Evolutionary conservation across 2,797 vertebrate species (phyloP).

Genomic region (Chelon auratus): DNA sequence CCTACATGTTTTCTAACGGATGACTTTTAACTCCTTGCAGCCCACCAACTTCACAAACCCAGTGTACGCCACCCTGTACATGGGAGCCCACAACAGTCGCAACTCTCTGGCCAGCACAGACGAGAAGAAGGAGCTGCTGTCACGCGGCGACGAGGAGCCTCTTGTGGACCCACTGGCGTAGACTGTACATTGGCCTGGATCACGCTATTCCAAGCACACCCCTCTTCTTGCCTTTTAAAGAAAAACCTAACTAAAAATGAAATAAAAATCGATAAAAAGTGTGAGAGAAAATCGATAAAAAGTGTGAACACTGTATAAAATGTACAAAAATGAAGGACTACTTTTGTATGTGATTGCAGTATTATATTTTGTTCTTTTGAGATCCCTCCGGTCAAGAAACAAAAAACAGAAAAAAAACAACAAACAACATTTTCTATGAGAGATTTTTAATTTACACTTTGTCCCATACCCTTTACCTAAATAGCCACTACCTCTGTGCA

Average conservation of each 20-base stretch:
- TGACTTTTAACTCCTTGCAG: slow-evolving; percentile 70
- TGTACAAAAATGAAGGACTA: slow-evolving; percentile 98
- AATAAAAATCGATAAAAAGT: slow-evolving; percentile 66
- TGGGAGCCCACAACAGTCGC: slow-evolving; percentile 95
- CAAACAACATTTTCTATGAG: slow-evolving; percentile 83
- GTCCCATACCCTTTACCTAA: slow-evolving; percentile 82
- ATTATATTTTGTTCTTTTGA: slow-evolving; percentile 95
- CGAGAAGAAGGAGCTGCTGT: slow-evolving; percentile 96
- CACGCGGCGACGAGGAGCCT: slow-evolving; percentile 91
- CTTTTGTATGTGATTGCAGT: slow-evolving; percentile 99
- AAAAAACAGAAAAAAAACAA: slow-evolving; percentile 6
- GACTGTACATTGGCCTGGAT: slow-evolving; percentile 66
- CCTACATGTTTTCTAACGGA: slow-evolving; percentile 8
- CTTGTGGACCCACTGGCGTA: slow-evolving; percentile 93
- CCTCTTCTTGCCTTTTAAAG: slow-evolving; percentile 82
- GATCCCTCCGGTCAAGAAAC: slow-evolving; percentile 83
- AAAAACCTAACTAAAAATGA: slow-evolving; percentile 48
- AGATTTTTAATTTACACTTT: slow-evolving; percentile 83
- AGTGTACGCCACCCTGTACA: slow-evolving; percentile 97
- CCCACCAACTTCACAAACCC: slow-evolving; percentile 99
- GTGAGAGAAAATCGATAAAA: slow-evolving; percentile 78
- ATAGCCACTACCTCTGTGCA: slow-evolving; percentile 89
- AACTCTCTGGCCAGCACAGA: slow-evolving; percentile 98
- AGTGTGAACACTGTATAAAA: slow-evolving; percentile 86
- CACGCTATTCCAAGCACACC: slow-evolving; percentile 71